phyloP scores from a whole-genome alignment of 2,888 invertebrate species.

The Leptinotarsa tumamoca region DNA sequence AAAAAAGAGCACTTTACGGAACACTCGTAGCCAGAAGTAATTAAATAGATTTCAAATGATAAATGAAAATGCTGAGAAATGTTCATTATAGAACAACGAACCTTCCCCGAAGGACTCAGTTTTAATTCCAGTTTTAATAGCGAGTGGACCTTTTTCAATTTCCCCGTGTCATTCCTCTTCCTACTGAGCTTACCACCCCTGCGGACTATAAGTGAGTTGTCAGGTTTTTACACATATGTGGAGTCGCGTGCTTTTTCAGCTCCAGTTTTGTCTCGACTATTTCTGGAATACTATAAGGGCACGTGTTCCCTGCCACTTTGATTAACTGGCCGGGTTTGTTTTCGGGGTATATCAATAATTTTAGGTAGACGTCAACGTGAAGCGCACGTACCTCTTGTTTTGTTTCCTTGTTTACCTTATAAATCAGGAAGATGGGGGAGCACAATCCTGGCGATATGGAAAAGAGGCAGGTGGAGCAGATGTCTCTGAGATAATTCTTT shows the following conservation, averaged over 20 bases:
- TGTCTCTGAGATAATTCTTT: slow-evolving; percentile 35
- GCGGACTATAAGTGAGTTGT: slow-evolving; percentile 19
- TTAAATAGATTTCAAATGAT: too few species aligned
- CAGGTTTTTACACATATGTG: slow-evolving; percentile 55
- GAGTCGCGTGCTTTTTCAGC: slow-evolving; percentile 55
- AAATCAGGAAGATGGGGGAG: slow-evolving; percentile 41
- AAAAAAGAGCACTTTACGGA: too few species aligned
- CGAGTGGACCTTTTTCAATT: slow-evolving; percentile 3
- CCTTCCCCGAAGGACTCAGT: background rate
- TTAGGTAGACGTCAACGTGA: slow-evolving; percentile 44
- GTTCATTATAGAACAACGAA: background rate
- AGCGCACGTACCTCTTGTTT: slow-evolving; percentile 45
- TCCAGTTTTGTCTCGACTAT: slow-evolving; percentile 56
- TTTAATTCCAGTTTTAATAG: slow-evolving; percentile 14
- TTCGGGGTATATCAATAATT: slow-evolving; percentile 57
- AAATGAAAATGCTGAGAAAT: too few species aligned
- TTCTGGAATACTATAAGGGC: slow-evolving; percentile 53
- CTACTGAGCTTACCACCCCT: background rate
- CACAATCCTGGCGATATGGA: slow-evolving; percentile 28
- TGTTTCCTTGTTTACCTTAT: slow-evolving; percentile 46
- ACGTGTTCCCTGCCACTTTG: slow-evolving; percentile 50
- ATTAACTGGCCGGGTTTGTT: slow-evolving; percentile 57
- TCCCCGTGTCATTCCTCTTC: slow-evolving; percentile 13
- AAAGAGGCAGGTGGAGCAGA: slow-evolving; percentile 38
- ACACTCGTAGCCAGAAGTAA: too few species aligned